Base-by-base conservation (phyloP, 2,888 invertebrate species). In the Heteromurus nitidus region DNA sequence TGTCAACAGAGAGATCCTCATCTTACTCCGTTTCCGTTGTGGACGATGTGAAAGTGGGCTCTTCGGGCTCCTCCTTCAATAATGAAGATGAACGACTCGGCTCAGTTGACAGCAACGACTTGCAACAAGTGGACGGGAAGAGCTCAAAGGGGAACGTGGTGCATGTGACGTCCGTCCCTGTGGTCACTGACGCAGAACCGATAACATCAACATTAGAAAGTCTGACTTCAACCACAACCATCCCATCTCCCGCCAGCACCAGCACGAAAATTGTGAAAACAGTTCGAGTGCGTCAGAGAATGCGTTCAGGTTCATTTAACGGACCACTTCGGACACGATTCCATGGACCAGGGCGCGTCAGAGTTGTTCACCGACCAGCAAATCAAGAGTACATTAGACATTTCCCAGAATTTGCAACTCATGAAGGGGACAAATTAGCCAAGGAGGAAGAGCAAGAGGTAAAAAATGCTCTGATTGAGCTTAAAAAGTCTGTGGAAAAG, bases 381-480 rank as follows among this genome's bases (percentile, higher is more conserved):
- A 83, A 85, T 30, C 87, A 84, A 65, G 88, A 87, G 30, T 88
- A 87, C 65, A 82, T 86, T 20, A 86, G 87, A 62, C 85, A 82
- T 74, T 87, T 88, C 75, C 88, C 87, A 1, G 88, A 88, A 74
- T 86, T 84, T 68, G 85, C 87, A 11, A 84, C 85, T 5, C 86
- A 87, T 0, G 87, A 88, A 53, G 85, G 86, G 42, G 87, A 87
- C 55, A 83, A 84, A 7, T 81, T 87, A 28, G 87, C 83, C 9
- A 85, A 87, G 65, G 87, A 88, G 20, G 88, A 88, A 76, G 85
- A 88, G 64, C 87, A 85, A 47, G 87, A 87, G 79, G 88, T 88
- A n/a, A 87, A 86, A 65, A 86, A 88, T 69, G 87, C 87, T 24
- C 80, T 88, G 47, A 87, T 88, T 82, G 88, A 88, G 83, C 84